These are phyloP conservation scores for Montipora sp. DNA, from an alignment of 64 coral and sea anemone species.

Conservation along the genomic window DNA sequence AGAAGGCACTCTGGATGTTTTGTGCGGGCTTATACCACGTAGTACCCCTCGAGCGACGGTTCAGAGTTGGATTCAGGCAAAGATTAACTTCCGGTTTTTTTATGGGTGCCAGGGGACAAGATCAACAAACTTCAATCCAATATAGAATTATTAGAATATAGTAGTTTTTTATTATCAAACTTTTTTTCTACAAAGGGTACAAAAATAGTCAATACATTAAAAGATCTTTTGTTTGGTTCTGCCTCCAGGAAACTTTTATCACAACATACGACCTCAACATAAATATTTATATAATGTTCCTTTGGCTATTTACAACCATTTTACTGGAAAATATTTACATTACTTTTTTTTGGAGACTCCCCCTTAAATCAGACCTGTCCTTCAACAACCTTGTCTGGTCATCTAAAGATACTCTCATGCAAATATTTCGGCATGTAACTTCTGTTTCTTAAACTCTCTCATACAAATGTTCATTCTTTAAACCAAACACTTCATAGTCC, in stretches of 20 bases:
- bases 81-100: too few relatives aligned
- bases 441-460: conserved; percentile 32
- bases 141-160: too few relatives aligned
- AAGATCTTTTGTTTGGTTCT: background rate
- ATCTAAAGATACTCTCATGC: background rate
- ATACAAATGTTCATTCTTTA: conserved; percentile 61
- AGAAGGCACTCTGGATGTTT: too few relatives aligned
- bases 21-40: too few relatives aligned
- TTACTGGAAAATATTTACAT: background rate
- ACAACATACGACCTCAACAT: background rate
- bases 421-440: background rate
- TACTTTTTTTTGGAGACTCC: too few relatives aligned
- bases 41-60: too few relatives aligned
- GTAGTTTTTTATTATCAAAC: background rate
- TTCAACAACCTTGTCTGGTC: too few relatives aligned
- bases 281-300: background rate
- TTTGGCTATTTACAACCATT: background rate
- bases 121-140: too few relatives aligned
- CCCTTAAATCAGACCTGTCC: too few relatives aligned
- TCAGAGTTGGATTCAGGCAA: too few relatives aligned
- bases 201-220: background rate
- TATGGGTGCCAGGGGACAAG: too few relatives aligned
- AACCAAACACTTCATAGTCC: conserved; percentile 94
- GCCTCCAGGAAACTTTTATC: too few relatives aligned
- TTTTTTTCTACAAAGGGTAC: background rate